Conservation (phyloP, 2,797 vertebrate genomes). For the Pampus argenteus region DNA sequence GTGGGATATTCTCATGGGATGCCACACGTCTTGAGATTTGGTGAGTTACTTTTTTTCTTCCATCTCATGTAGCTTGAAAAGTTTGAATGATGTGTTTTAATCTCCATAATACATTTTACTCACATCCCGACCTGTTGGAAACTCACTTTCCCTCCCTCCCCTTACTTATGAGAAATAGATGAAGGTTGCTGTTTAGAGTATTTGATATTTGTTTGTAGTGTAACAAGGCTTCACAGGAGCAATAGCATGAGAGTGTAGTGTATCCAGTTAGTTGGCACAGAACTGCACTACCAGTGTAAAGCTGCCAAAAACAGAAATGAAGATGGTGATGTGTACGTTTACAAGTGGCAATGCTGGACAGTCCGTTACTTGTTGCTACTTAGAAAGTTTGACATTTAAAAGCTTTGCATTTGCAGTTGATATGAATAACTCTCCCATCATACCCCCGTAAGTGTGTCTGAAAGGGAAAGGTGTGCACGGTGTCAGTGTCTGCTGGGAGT, state of each 20-base stretch:
- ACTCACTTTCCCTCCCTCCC: constrained; percentile 14
- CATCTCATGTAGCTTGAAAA: constrained; percentile 26
- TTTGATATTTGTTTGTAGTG: not conserved
- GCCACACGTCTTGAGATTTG: constrained; percentile 98
- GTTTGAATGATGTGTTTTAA: constrained; percentile 38
- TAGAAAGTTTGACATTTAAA: constrained; percentile 22
- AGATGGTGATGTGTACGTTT: not conserved
- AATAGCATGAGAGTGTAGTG: not conserved
- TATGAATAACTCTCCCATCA: not conserved
- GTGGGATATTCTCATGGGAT: constrained; percentile 96
- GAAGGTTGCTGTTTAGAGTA: constrained; percentile 15
- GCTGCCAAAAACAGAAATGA: constrained; percentile 1
- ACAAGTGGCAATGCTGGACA: not conserved
- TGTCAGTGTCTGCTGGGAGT: no score
- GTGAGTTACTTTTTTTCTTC: constrained; percentile 84
- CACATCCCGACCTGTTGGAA: constrained; percentile 38
- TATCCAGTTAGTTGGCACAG: constrained; percentile 10
- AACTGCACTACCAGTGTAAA: not conserved
- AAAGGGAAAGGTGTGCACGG: no score
- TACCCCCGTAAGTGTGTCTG: not conserved
- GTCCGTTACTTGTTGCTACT: constrained; percentile 47
- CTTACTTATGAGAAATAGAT: constrained; percentile 11
- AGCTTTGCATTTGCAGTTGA: not conserved
- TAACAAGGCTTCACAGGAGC: not conserved
- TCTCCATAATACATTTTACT: constrained; percentile 14